Evolutionary conservation across 2,113 vertebrate genomes (phyloP).

Genomic region (Chlamydotis undulata): DNA sequence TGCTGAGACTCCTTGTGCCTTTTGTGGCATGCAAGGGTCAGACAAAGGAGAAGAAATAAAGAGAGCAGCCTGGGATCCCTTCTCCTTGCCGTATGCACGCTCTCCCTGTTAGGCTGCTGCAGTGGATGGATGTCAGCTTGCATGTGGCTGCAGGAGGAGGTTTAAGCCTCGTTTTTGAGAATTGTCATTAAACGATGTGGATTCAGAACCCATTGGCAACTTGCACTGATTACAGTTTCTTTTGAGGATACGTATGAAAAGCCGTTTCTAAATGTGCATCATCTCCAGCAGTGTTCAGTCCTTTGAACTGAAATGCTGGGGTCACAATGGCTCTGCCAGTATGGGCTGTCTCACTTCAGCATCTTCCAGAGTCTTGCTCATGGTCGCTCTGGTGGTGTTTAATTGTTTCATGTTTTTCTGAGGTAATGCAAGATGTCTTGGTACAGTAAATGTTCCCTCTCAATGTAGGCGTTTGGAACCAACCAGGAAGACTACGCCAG

Average conservation of each 20-base stretch:
- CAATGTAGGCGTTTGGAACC: slow-evolving; percentile 89
- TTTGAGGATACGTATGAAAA: background rate
- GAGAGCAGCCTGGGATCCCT: background rate
- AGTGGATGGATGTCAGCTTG: background rate
- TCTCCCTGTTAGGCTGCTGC: background rate
- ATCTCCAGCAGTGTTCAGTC: background rate
- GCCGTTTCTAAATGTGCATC: background rate
- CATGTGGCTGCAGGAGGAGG: background rate
- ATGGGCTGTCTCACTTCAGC: background rate
- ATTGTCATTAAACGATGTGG: background rate
- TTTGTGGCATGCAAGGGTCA: background rate
- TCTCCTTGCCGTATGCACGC: fast-evolving
- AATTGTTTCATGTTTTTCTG: background rate
- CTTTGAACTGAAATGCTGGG: background rate
- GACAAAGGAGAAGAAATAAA: background rate
- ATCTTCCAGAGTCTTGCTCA: background rate
- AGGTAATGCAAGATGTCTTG: background rate
- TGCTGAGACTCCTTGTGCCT: background rate
- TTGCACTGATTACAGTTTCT: background rate
- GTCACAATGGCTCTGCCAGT: background rate
- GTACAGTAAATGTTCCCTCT: background rate
- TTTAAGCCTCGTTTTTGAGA: background rate
- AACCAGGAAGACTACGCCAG: slow-evolving; percentile 97
- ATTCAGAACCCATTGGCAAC: background rate
- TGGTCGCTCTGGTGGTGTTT: background rate